Conservation (phyloP, 64 coral and sea anemone genomes). For the Stichodactyla helianthus region DNA sequence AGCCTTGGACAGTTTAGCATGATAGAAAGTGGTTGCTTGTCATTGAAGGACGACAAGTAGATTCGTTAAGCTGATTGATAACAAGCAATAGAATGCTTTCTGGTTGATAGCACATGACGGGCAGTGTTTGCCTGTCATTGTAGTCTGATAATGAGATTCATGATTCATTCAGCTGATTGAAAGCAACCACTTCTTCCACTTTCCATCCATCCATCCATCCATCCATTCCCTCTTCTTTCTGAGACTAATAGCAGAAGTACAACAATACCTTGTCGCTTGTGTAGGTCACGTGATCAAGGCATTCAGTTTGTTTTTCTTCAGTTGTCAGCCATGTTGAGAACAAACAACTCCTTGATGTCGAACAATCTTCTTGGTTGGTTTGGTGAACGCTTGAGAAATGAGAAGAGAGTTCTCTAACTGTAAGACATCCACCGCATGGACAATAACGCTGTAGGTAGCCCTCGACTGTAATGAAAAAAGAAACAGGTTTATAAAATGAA, state of each 20-base stretch:
- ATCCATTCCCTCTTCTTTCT: neutral
- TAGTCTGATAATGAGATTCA: no score
- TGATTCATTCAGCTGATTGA: no score
- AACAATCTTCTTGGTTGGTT: neutral
- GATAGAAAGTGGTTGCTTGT: no score
- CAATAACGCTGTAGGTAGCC: neutral
- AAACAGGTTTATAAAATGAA: no score
- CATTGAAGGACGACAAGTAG: no score
- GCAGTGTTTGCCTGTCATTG: no score
- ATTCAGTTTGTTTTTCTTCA: neutral
- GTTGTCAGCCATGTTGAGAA: neutral
- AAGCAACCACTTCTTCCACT: neutral
- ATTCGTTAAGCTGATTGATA: no score
- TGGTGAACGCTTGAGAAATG: neutral
- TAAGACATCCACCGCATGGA: neutral
- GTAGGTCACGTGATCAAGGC: neutral
- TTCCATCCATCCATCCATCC: neutral
- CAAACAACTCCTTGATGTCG: neutral
- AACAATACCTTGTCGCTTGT: neutral
- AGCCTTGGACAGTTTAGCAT: no score
- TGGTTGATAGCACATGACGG: no score
- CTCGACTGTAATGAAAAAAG: neutral
- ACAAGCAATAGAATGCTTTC: no score
- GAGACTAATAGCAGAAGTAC: neutral
- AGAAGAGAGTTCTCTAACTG: neutral